Evolutionary conservation across 2,888 invertebrate genomes (phyloP).

Genomic region (Cybosia mesomella): DNA sequence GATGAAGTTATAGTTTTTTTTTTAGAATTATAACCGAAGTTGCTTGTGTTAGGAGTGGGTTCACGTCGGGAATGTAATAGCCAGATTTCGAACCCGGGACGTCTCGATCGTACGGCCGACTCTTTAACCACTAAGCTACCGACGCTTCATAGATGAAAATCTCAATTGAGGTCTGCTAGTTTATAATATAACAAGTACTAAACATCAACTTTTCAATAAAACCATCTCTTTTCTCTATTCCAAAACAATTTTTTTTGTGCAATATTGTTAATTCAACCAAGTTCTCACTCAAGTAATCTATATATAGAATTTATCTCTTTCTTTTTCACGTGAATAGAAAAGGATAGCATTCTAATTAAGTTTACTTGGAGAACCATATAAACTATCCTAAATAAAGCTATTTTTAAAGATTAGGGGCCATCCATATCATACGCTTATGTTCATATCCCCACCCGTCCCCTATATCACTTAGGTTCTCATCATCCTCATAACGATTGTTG

Average conservation of each 20-base stretch:
- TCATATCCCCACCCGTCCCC: background rate
- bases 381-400: slow-evolving; percentile 44
- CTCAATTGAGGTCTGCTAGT: background rate
- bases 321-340: background rate
- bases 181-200: background rate
- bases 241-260: slow-evolving; percentile 9
- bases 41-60: no score
- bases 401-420: slow-evolving; percentile 1
- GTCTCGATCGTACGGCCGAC: no score
- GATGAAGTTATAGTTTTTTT: no score
- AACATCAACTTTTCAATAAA: background rate
- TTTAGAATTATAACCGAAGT: no score
- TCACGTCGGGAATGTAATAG: no score
- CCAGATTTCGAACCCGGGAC: no score
- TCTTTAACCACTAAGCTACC: no score
- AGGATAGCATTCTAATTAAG: background rate
- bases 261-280: background rate
- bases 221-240: background rate
- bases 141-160: no score
- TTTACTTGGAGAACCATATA: slow-evolving; percentile 2
- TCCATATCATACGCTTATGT: background rate
- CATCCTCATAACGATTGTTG: no score
- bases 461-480: no score
- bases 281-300: background rate
- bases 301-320: background rate